Conservation (phyloP, 2,797 vertebrate genomes). For the Aplochiton taeniatus region DNA sequence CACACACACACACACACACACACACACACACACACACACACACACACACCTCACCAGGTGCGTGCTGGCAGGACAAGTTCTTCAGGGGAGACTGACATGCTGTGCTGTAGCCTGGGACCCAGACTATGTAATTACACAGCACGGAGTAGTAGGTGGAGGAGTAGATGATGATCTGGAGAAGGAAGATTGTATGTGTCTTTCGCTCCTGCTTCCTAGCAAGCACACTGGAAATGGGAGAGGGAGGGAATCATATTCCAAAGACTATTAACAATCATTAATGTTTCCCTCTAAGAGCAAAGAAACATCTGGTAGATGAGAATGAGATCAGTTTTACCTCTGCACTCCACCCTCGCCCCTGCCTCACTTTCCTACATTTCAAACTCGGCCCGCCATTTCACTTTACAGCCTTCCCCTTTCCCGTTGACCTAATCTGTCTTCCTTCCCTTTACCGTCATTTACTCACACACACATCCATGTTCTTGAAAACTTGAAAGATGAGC, state of each 20-base stretch:
- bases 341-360: background rate
- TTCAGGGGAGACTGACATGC: conserved; percentile 60
- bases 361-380: background rate
- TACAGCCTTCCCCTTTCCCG: no score
- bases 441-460: no score
- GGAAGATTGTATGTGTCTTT: background rate
- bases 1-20: conserved; percentile 39
- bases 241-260: background rate
- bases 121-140: conserved; percentile 58
- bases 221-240: background rate
- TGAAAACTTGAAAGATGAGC: no score
- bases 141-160: conserved; percentile 29
- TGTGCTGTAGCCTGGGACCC: conserved; percentile 51
- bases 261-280: background rate
- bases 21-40: background rate
- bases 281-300: background rate
- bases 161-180: background rate
- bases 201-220: no score
- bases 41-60: conserved; percentile 24
- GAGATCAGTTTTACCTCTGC: background rate
- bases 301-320: background rate
- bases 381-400: no score
- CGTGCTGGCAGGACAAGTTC: conserved; percentile 52
- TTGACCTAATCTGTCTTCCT: no score
- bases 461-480: no score